Evolutionary conservation across 2,113 vertebrate species (phyloP), one percentile per base, ranked within the genome.

Genomic region (Naja naja): DNA sequence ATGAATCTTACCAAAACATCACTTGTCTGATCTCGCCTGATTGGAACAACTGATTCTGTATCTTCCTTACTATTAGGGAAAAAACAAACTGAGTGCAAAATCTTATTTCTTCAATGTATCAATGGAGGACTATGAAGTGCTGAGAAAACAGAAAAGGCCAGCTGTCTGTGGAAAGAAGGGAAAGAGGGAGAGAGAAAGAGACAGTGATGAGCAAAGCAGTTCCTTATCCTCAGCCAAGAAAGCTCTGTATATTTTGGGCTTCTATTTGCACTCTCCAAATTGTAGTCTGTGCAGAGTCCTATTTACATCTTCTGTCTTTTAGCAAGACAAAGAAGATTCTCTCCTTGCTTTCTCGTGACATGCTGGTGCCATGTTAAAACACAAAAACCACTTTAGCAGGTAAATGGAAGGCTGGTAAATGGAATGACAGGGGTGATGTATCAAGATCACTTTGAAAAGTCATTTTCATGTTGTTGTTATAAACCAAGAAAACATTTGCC

Each of bases 381-480:
- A 10, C 22, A 58, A 91, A 49, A 49, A 6, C 54, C 16, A n/a
- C 60, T 91, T 88, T 52, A 91, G 39, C 92, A 91, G 92, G 47
- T 8, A 49, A 49, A 49, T 49, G 47, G 9, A 49, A 94, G 89
- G 88, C 93, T 94, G 90, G 94, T 90, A 96, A 96, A 94, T 94
- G 93, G 95, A 96, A 89, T 95, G 94, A 92, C 94, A 93, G 16
- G 81, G 3, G 87, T 91, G 54, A 1, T 34, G 0, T 53, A 91
- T 92, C 93, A n/a, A 52, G 56, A 91, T 96, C 95, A 95, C 94
- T 95, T 95, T 96, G 95, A 95, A 95, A 95, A 95, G 30, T 49
- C 90, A 30, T 16, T 85, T 56, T 6, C 53, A 39, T 39, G 10
- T 55, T 58, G 45, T 81, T 53, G 69, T 81, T 81, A 3, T 81